Conservation (phyloP, 2,113 vertebrate species). For the Blennius ocellaris region DNA sequence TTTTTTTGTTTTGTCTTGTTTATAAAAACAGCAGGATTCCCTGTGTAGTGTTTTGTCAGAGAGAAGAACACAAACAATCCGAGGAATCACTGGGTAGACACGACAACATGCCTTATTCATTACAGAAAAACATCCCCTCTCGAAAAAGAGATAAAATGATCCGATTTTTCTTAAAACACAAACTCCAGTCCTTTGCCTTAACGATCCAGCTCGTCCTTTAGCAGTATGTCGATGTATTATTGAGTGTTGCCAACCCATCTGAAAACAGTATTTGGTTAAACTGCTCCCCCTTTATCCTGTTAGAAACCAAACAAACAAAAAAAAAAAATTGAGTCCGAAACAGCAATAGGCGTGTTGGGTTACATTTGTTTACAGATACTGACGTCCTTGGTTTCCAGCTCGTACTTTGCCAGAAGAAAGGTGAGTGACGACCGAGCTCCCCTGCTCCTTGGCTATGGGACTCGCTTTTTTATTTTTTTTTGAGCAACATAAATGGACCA, state of each 20-base stretch:
- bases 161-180: slow-evolving; percentile 40
- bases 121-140: slow-evolving; percentile 64
- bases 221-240: slow-evolving; percentile 47
- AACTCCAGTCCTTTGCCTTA: slow-evolving; percentile 52
- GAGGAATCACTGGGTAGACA: slow-evolving; percentile 63
- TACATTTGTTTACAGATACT: slow-evolving; percentile 49
- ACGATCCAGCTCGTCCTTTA: slow-evolving; percentile 56
- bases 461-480: slow-evolving; percentile 33
- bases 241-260: slow-evolving; percentile 73
- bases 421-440: slow-evolving; percentile 28
- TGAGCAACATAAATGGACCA: slow-evolving; percentile 46
- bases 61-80: slow-evolving; percentile 38
- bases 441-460: slow-evolving; percentile 28
- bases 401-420: slow-evolving; percentile 27
- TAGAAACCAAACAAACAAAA: slow-evolving; percentile 4
- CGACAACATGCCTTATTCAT: slow-evolving; percentile 68
- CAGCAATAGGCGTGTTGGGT: slow-evolving; percentile 52
- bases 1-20: too few relatives aligned
- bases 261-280: slow-evolving; percentile 80
- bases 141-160: slow-evolving; percentile 57
- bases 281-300: slow-evolving; percentile 54
- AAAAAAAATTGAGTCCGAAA: slow-evolving; percentile 47
- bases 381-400: slow-evolving; percentile 49
- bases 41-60: slow-evolving; percentile 76
- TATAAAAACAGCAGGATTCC: slow-evolving; percentile 63